phyloP scores from a whole-genome alignment of 1,140 invertebrate species.

The Mamestra configurata region DNA sequence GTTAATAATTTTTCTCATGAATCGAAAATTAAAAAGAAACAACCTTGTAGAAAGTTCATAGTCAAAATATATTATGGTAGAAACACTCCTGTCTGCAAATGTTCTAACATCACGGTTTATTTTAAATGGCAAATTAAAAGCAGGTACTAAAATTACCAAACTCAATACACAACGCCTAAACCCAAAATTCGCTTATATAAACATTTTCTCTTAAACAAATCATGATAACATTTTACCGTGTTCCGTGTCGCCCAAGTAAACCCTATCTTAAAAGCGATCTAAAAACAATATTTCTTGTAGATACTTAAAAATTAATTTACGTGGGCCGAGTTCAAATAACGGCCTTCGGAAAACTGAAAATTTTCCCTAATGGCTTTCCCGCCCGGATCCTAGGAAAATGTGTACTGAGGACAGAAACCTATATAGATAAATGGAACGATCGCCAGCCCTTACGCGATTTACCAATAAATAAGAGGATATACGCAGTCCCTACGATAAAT shows the following conservation, averaged over 20 bases:
- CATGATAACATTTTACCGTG: slow-evolving; percentile 3
- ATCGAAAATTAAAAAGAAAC: too few relatives aligned
- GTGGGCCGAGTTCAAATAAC: slow-evolving; percentile 7
- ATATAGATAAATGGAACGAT: slow-evolving; percentile 44
- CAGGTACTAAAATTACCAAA: background rate
- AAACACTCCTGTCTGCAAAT: too few relatives aligned
- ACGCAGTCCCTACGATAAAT: slow-evolving; percentile 44
- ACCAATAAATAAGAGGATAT: slow-evolving; percentile 54
- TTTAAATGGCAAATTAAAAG: background rate
- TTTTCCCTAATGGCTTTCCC: slow-evolving; percentile 15
- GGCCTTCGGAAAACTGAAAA: slow-evolving; percentile 33
- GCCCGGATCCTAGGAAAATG: slow-evolving; percentile 18
- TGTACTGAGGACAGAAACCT: slow-evolving; percentile 28
- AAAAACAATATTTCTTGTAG: slow-evolving; percentile 38
- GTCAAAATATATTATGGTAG: too few relatives aligned
- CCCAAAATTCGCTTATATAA: background rate
- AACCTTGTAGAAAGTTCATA: too few relatives aligned
- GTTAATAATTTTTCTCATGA: too few relatives aligned
- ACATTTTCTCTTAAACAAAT: slow-evolving; percentile 16
- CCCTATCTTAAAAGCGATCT: slow-evolving; percentile 27
- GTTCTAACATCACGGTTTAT: background rate
- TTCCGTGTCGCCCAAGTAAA: background rate
- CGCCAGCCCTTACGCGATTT: slow-evolving; percentile 48
- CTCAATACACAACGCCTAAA: background rate
- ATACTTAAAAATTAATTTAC: slow-evolving; percentile 39